Percentiles rank a stretch among this genome's conserved stretches.
Evolutionary conservation across 37 sponge, comb jelly and placozoan species (phyloP).

Genomic region (Tethya wilhelma): DNA sequence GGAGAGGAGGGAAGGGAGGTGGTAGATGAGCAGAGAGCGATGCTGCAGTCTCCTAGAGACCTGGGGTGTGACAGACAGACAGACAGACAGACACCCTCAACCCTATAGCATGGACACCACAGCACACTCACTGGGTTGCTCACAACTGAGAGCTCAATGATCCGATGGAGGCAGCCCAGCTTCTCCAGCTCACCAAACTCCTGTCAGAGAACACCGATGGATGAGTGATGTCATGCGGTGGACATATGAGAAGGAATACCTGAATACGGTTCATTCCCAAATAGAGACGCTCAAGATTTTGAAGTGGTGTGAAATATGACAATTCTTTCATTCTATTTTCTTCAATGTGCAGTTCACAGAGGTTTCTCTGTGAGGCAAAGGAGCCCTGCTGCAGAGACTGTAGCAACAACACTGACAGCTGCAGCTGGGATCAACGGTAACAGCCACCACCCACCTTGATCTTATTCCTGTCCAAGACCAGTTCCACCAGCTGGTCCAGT

Average conservation of each 20-base stretch:
- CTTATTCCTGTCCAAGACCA: slow-evolving; percentile 96
- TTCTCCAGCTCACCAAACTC: slow-evolving; percentile 89
- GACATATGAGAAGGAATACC: slow-evolving; percentile 33
- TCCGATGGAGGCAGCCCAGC: slow-evolving; percentile 48
- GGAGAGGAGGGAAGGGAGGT: slow-evolving; percentile 55
- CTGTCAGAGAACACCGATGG: slow-evolving; percentile 44
- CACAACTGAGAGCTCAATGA: slow-evolving; percentile 87
- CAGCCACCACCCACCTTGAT: slow-evolving; percentile 69
- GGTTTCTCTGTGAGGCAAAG: slow-evolving; percentile 47
- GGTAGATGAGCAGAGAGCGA: slow-evolving; percentile 52
- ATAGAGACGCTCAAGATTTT: slow-evolving; percentile 79
- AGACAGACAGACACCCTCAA: background rate
- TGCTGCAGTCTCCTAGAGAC: slow-evolving; percentile 74
- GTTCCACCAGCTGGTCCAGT: slow-evolving; percentile 68
- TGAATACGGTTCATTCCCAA: slow-evolving; percentile 90
- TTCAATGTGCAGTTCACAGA: slow-evolving; percentile 87
- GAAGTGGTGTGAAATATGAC: slow-evolving; percentile 64
- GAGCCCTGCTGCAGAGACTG: slow-evolving; percentile 65
- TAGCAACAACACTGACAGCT: background rate
- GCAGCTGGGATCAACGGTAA: background rate
- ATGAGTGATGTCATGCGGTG: no score
- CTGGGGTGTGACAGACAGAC: slow-evolving; percentile 3
- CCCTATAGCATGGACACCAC: background rate
- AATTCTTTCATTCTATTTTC: slow-evolving; percentile 90
- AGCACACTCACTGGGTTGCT: slow-evolving; percentile 80